Evolutionary conservation across 92 coral and sea anemone genomes (phyloP), one percentile per base, ranked within the genome.

Genomic region (Blastomussa wellsi): DNA sequence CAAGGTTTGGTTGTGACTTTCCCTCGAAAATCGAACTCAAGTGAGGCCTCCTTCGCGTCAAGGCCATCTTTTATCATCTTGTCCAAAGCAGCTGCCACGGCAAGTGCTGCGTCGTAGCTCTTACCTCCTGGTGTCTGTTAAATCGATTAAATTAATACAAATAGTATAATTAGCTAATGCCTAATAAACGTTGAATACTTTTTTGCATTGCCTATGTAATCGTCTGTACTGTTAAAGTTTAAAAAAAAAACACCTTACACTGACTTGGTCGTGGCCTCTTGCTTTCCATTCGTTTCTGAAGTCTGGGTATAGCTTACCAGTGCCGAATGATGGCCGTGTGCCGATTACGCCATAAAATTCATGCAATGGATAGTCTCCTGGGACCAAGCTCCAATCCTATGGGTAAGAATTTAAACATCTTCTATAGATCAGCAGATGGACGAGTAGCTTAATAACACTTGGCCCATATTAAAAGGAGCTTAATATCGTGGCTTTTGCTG

Each of bases 331-430:
- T 15, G 93, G 93, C 15, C 93, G 83, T 14, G 93, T 90, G 16
- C 93, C 93, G 14, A 90, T 81, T 9, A 90, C 88, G 41, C 93
- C 93, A 55, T 69, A 79, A 74, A 83, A 90, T 16, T 90, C 88
- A n/a, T 69, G 90, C 33, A 90, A 16, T 12, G 85, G 85, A 81
- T 78, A 90, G 37, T 90, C 89, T 49, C 91, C 91, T 0, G 90
- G 85, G 44, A 90, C 72, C 66, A 79, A 53, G 38, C 57, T 87
- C 93, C 93, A 90, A 7, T 87, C 93, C 93, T 82, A 26, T 13
- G 66, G 5, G 22, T 11, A 44, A 55, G 36, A 59, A 15, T 2
- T 12, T 22, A 6, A 3, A 26, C n/a, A 15, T 31, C 26, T 26
- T 15, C 29, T 11, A n/a, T 32, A 0, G 31, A 62, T 62, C 32